Evolutionary conservation across 2,888 invertebrate genomes (phyloP), one percentile per base, ranked within the genome.

Genomic region (Dynastes maya): DNA sequence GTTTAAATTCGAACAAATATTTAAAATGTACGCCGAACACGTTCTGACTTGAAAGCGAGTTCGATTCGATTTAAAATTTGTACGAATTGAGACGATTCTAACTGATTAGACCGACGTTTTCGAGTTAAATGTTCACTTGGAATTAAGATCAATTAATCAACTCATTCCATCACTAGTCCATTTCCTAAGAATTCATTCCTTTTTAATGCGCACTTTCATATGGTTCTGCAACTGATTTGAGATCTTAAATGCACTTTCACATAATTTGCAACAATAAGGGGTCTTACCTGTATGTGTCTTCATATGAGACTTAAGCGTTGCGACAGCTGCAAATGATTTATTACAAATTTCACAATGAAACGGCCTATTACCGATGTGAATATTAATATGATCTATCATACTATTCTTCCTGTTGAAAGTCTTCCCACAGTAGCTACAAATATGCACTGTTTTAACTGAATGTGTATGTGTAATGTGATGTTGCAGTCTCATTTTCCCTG

Each of bases 281-380:
- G 45, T 77, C 40, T 67, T 58, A 0, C 58, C 55, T 8, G 68
- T 67, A 40, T 76, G 76, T 13, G 13, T 55, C 6, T 58, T 37
- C 76, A 76, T 76, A 68, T 76, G 76, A 1, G 16, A 6, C 8
- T 11, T 22, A 40, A 67, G 16, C 16, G 11, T 11, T 5, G 22
- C 13, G 2, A 3, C 3, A 27, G 27, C 37, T 22, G 58, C 58
- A 55, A 76, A 67, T 9, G 16, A 5, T 49, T 74, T 74, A 37
- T 5, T 37, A 40, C 76, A 76, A 53, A 67, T 32, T 32, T 76
- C 16, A 16, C 76, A 76, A 8, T 27, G 27, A 13, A 40, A 68
- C 2, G 76, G 76, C n/a, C 40, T 76, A n/a, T 67, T 58, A 3
- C 67, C 68, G 13, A 55, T 67, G 13, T 76, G 76, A 5, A 55